Conservation (phyloP, 2,888 invertebrate species). For the Dolichopus griseipennis region DNA sequence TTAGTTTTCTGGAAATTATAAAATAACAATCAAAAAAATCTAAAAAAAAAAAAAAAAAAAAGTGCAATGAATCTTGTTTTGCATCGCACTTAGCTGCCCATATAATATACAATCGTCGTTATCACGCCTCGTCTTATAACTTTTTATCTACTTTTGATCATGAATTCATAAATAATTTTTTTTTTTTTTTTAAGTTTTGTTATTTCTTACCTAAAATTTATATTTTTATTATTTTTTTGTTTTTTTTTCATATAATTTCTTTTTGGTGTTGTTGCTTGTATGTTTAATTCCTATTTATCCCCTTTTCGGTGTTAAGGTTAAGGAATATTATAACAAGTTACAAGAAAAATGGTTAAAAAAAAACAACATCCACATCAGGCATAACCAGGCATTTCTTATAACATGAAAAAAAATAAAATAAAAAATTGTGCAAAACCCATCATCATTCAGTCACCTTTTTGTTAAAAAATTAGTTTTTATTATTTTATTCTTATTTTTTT, state of each 20-base stretch:
- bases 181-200: neutral
- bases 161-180: constrained; percentile 6
- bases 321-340: neutral
- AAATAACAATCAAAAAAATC: neutral
- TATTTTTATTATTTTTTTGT: too few species aligned
- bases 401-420: neutral
- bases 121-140: constrained; percentile 3
- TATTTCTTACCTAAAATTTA: too few species aligned
- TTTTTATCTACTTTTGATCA: constrained; percentile 6
- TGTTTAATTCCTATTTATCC: neutral
- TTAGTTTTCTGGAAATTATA: neutral
- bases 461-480: neutral
- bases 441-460: constrained; percentile 6
- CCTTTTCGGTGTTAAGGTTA: neutral
- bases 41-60: neutral
- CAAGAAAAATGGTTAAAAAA: neutral
- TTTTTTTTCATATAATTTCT: too few species aligned
- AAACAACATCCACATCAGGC: neutral
- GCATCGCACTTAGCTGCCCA: constrained; percentile 4
- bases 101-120: constrained; percentile 6
- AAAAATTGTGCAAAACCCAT: neutral
- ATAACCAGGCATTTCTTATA: too few species aligned
- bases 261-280: neutral
- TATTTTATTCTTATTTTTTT: neutral
- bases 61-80: constrained; percentile 5